These are phyloP conservation scores for Forpus xanthops DNA, from an alignment of 2,797 vertebrate species.

Conservation along the genomic window DNA sequence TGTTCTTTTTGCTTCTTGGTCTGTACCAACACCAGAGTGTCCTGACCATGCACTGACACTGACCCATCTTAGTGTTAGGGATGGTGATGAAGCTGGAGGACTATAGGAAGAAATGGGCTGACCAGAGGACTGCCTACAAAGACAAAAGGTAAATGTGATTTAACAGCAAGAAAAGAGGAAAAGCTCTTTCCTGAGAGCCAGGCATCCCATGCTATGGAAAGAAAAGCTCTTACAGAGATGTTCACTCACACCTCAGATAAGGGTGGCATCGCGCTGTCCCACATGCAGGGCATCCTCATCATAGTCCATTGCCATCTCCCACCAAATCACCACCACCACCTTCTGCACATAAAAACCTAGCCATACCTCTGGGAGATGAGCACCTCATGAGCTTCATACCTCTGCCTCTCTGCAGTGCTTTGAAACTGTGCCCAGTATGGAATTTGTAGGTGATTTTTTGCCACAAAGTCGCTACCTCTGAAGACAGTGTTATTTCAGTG, in stretches of 20 bases:
- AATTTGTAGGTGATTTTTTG: neutral
- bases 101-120: accelerated
- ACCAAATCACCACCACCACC: too few species aligned
- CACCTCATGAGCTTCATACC: neutral
- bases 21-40: neutral
- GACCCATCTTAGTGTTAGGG: neutral
- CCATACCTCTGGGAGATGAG: neutral
- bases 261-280: neutral
- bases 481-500: neutral
- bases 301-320: neutral
- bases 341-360: neutral
- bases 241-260: neutral
- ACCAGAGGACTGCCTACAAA: neutral
- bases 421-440: neutral
- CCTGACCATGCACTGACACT: neutral
- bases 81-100: neutral
- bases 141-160: neutral
- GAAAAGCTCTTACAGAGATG: neutral
- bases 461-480: neutral
- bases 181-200: neutral
- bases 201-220: too few species aligned
- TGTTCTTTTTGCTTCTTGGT: neutral
- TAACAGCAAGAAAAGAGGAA: neutral
- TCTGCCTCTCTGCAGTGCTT: neutral
- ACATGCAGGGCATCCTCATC: neutral